Evolutionary conservation across 2,113 vertebrate species (phyloP).

Genomic region (Myotis brandtii): DNA sequence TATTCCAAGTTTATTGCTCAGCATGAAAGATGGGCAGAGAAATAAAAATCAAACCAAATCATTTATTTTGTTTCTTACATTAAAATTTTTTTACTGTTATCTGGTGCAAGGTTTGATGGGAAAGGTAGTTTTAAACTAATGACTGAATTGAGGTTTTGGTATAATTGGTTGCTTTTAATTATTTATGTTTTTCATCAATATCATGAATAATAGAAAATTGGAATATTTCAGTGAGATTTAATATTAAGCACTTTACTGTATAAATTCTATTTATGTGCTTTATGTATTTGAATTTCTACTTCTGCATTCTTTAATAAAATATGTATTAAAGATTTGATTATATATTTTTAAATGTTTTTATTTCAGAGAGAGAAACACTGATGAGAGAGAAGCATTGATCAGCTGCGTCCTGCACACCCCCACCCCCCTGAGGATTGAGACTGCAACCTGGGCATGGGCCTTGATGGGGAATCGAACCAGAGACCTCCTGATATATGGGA

Average conservation of each 20-base stretch:
- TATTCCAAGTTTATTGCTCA: constrained; percentile 38
- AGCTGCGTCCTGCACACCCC: too few relatives aligned
- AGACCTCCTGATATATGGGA: too few relatives aligned
- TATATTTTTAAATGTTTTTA: too few relatives aligned
- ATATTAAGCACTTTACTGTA: constrained; percentile 51
- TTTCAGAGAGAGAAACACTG: too few relatives aligned
- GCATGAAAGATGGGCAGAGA: constrained; percentile 22
- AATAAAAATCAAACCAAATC: constrained; percentile 35
- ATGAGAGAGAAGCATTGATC: too few relatives aligned
- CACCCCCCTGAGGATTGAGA: too few relatives aligned
- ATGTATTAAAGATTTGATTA: not conserved
- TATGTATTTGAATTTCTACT: constrained; percentile 51
- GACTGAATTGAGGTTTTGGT: constrained; percentile 3
- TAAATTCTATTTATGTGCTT: constrained; percentile 38
- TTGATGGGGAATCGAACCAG: too few relatives aligned
- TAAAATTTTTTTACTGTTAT: not conserved
- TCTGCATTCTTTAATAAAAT: constrained; percentile 17
- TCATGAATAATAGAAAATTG: constrained; percentile 53
- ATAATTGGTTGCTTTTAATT: constrained; percentile 49
- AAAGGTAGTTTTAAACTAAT: constrained; percentile 47
- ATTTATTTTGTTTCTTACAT: not conserved
- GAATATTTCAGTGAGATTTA: constrained; percentile 44
- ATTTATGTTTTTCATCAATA: constrained; percentile 43
- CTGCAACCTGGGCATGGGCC: too few relatives aligned
- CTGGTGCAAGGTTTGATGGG: constrained; percentile 38